These are phyloP conservation scores for Ovis canadensis DNA, from an alignment of 2,113 vertebrate species.

Conservation along the genomic window DNA sequence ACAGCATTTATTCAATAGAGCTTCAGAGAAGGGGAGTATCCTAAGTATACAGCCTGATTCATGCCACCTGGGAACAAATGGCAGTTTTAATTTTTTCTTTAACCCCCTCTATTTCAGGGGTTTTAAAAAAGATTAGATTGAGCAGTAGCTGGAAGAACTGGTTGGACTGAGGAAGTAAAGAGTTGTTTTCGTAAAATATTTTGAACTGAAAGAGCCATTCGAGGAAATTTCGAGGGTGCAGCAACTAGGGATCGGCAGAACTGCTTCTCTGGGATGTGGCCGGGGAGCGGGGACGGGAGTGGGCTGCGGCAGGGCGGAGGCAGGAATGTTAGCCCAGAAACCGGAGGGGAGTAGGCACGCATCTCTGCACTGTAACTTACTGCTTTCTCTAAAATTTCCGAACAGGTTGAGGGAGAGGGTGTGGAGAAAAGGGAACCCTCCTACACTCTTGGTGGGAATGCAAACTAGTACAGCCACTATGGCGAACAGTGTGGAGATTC, in stretches of 20 bases:
- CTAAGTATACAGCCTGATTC: background rate
- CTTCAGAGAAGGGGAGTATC: background rate
- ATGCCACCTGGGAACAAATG: background rate
- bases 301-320: background rate
- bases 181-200: background rate
- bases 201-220: background rate
- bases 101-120: background rate
- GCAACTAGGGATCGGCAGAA: background rate
- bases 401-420: too few species aligned
- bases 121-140: background rate
- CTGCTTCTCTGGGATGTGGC: background rate
- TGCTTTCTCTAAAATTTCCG: background rate
- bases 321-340: background rate
- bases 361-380: background rate
- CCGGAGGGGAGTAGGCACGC: background rate
- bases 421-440: too few species aligned
- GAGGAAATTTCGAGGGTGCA: background rate
- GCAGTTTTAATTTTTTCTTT: background rate
- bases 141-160: background rate
- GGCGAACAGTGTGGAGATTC: too few species aligned
- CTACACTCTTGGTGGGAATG: too few species aligned
- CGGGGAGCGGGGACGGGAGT: background rate
- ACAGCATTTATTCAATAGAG: background rate
- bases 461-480: too few species aligned
- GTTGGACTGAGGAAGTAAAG: background rate